Evolutionary conservation across 2,797 vertebrate genomes (phyloP).

Genomic region (Salmo trutta): DNA sequence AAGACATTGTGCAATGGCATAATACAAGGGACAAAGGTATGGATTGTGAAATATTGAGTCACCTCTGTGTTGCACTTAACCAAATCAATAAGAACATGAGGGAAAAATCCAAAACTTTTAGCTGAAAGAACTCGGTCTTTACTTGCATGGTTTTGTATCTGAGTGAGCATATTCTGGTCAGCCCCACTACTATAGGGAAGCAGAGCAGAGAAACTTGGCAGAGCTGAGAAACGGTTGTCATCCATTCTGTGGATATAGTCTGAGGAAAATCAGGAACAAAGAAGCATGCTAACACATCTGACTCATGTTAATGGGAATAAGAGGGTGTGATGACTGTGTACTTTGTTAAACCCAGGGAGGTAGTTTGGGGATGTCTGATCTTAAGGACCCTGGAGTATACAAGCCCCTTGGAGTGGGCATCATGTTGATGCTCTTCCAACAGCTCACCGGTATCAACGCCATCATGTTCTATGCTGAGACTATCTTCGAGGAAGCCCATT

Average conservation of each 20-base stretch:
- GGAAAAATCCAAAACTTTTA: not conserved
- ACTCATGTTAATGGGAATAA: not conserved
- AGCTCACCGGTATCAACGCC: constrained; percentile 90
- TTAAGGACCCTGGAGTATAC: constrained; percentile 81
- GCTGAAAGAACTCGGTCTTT: too few species aligned
- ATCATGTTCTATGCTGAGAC: constrained; percentile 93
- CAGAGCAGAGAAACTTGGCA: not conserved
- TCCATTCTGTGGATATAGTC: not conserved
- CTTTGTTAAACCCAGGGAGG: constrained; percentile 55
- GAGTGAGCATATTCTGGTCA: not conserved
- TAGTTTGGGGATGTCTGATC: constrained; percentile 72
- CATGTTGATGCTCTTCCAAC: constrained; percentile 89
- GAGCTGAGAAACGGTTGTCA: not conserved
- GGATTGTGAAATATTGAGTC: not conserved
- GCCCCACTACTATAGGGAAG: not conserved
- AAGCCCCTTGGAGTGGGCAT: constrained; percentile 86
- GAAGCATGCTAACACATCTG: not conserved
- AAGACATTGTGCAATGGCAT: not conserved
- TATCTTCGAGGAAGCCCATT: constrained; percentile 88
- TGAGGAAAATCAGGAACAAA: not conserved
- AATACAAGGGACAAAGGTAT: not conserved
- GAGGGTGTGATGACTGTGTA: not conserved
- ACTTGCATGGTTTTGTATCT: not conserved
- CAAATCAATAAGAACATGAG: not conserved
- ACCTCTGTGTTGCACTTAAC: not conserved